Base-by-base conservation (phyloP, 2,113 vertebrate genomes). In the Oreocharis arfaki region DNA sequence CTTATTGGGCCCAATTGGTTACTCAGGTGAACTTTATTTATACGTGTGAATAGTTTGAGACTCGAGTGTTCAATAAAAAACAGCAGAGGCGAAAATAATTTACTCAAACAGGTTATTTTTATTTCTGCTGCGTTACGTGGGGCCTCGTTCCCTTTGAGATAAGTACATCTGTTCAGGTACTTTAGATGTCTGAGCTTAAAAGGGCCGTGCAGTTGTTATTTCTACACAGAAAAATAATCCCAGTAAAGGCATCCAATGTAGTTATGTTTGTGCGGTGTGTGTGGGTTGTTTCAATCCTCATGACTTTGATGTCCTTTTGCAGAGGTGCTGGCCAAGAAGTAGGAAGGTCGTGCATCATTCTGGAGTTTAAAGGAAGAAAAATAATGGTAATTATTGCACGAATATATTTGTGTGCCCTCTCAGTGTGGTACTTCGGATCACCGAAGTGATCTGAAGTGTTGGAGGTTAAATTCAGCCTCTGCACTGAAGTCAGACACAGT, bases 281-380 rank as follows among this genome's bases (percentile, higher is more conserved):
- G 35, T 19, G 17, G 3, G 3, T 37, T 78, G 46, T 60, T 82
- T 70, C 73, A 12, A 16, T 49, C 52, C 63, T 68, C 18, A 5
- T 86, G 49, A 76, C 55, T 89, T 42, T 83, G 23, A 27, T 78
- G 7, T 71, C 89, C 33, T 63, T 78, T 94, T 95, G 68, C 97
- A 99, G 99, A 35, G 99, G 99, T 89, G 99, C 99, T 93, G 99
- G 99, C 4, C 99, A 99, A 82, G 99, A 99, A 97, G 99, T 99
- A 55, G 99, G 99, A 96, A 98, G 99, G 87, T 99, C 99, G 93
- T 99, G 99, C 86, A 99, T 99, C 89, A 99, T 99, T 93, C 95
- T 99, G 94, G 99, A 99, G 91, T 99, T 99, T 97, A 99, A 99
- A 98, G 99, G 99, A 96, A 99, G 99, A 88, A 99, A 99, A 97